Evolutionary conservation across 2,888 invertebrate genomes (phyloP), one percentile per base, ranked within the genome.

Genomic region (Heteropelma amictum): DNA sequence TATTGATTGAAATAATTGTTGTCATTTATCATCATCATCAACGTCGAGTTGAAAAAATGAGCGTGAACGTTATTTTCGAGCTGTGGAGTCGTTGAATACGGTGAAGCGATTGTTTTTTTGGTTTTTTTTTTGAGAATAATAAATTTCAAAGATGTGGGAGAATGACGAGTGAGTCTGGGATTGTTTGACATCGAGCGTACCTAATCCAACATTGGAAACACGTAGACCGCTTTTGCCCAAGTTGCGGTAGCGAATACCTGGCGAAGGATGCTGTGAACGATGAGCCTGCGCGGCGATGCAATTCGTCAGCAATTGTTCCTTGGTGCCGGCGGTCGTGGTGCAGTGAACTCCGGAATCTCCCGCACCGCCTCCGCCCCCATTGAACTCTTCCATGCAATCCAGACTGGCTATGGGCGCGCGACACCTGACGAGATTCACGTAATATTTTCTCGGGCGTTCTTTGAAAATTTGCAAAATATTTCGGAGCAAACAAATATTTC

Each of bases 301-400:
- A 81, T 84, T 86, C 65, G 88, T 87, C 80, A 92, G 88, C 78
- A 92, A 88, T 83, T 92, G 92, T 84, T 92, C 92, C 85, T 92
- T 92, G 73, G 92, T 91, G 71, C 87, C 88, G 72, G 85, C 84
- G 60, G 85, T 86, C 77, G 90, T 89, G 79, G 89, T 89, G 80
- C 89, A 89, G 80, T 89, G 89, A 72, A 90, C 86, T 71, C 89
- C 90, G 79, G 79, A 82, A 54, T 82, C 82, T 1, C 80, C 90
- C 19, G 89, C 89, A 17, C 82, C 85, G 87, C 91, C 91, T 82
- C 90, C 90, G 84, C 91, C 91, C 86, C 92, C 95, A 90, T 95
- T 95, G 91, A 96, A 96, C 91, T 96, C 97, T 92, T 96, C 96
- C 96, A 97, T 96, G 91, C 96, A 97, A 92, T 97, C 96, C 89